Conservation (phyloP, 92 coral and sea anemone genomes). For the Bergia sp. region DNA sequence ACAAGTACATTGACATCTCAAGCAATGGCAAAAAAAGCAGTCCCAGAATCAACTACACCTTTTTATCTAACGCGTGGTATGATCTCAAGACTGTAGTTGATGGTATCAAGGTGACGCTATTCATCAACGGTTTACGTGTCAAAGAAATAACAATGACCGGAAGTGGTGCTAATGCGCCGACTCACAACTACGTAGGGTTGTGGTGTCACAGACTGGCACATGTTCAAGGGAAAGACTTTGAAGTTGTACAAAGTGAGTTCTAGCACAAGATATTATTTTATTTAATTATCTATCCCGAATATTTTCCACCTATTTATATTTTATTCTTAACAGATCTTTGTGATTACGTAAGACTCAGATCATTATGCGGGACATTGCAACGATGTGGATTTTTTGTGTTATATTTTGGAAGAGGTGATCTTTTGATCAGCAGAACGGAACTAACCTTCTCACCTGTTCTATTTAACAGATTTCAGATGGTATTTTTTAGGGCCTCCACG, state of each 20-base stretch:
- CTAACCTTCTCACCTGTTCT: too few relatives aligned
- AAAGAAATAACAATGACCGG: constrained; percentile 21
- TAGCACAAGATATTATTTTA: too few relatives aligned
- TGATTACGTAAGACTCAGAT: too few relatives aligned
- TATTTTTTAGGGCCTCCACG: too few relatives aligned
- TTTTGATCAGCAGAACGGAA: too few relatives aligned
- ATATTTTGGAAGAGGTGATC: too few relatives aligned
- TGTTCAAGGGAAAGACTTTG: constrained; percentile 31
- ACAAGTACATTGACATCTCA: constrained; percentile 32
- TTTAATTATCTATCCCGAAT: too few relatives aligned
- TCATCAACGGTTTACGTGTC: constrained; percentile 39
- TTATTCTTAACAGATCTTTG: too few relatives aligned
- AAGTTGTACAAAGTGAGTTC: constrained; percentile 27
- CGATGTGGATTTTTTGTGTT: too few relatives aligned
- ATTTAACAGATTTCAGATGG: too few relatives aligned
- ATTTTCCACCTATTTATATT: too few relatives aligned
- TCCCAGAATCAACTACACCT: constrained; percentile 4
- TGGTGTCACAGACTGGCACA: constrained; percentile 35
- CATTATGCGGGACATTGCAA: too few relatives aligned
- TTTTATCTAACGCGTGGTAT: constrained; percentile 34
- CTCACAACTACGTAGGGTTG: constrained; percentile 32
- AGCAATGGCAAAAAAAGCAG: constrained; percentile 18
- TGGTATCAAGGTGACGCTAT: constrained; percentile 23
- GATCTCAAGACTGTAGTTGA: constrained; percentile 34
- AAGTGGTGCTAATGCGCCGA: constrained; percentile 9